Conservation (phyloP, 2,888 invertebrate species). For the Troides oblongomaculatus region DNA sequence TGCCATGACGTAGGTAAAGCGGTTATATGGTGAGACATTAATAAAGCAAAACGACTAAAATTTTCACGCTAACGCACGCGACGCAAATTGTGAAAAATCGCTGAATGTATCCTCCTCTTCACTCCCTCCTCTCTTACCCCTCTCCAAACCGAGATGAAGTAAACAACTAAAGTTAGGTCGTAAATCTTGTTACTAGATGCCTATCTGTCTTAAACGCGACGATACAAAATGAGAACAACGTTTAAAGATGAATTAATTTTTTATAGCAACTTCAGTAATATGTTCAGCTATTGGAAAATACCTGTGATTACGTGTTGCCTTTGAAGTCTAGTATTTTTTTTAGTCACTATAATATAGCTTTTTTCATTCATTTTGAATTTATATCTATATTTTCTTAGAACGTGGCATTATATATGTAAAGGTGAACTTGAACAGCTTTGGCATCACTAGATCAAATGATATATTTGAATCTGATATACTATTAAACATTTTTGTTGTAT, state of each 20-base stretch:
- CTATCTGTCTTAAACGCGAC: conserved; percentile 23
- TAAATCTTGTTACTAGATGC: conserved; percentile 48
- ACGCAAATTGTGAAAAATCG: conserved; percentile 53
- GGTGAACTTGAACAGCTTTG: too few relatives aligned
- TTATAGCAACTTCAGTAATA: conserved; percentile 5
- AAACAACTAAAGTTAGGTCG: conserved; percentile 44
- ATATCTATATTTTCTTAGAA: too few relatives aligned
- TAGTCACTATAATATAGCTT: too few relatives aligned
- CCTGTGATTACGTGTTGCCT: background rate
- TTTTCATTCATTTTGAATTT: too few relatives aligned
- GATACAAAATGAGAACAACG: conserved; percentile 40
- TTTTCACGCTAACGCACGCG: conserved; percentile 40
- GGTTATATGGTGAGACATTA: too few relatives aligned
- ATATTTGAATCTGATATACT: too few relatives aligned
- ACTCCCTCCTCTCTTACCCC: conserved; percentile 31
- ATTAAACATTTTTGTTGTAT: too few relatives aligned
- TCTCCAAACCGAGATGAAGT: conserved; percentile 26
- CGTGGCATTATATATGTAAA: too few relatives aligned
- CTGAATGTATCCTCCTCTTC: conserved; percentile 3
- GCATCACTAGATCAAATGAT: too few relatives aligned
- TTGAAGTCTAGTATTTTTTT: too few relatives aligned
- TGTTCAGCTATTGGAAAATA: background rate
- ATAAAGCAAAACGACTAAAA: conserved; percentile 25
- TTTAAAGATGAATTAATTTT: conserved; percentile 40
- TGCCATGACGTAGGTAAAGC: too few relatives aligned